Evolutionary conservation across 2,888 invertebrate genomes (phyloP), one percentile per base, ranked within the genome.

Genomic region (Hemicrepidius hirtus): DNA sequence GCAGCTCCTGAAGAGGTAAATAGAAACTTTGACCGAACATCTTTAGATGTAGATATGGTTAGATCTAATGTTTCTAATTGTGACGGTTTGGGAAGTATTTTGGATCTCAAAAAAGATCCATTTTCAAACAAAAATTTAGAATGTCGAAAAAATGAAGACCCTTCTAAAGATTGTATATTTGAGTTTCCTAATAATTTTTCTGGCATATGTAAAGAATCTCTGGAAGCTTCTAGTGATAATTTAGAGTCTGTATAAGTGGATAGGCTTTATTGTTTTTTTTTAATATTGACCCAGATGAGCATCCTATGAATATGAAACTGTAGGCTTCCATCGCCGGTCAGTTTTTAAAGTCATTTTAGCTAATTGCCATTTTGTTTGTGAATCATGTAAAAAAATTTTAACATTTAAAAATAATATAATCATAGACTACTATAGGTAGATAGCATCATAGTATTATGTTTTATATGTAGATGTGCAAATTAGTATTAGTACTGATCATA

Each of bases 401-500:
- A 46, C 3, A 41, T 41, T n/a, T 7, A 13, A 41, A 41, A 13
- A 21, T 53, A 53, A 4, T 53, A 53, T 53, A 28, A 13, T 5
- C 20, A 32, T 32, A 20, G 37, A 37, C 35, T 57, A n/a, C 13
- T 37, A n/a, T 24, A 2, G 2, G 10, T 37, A 16, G 16, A 40
- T 57, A 57, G 37, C 4, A 18, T 57, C 18, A 35, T 68, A 62
- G 68, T 68, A 68, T 68, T 68, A 44, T 46, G 24, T 53, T 59
- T 67, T 60, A 24, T 41, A 32, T 57, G 59, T 68, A 68, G 53
- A 28, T 41, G 60, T 53, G 62, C 41, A 53, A 32, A 53, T 69
- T 63, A 69, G 64, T 69, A 69, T 57, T 69, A 63, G 63, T 69
- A 69, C 69, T 55, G 62, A 68, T 41, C 60, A 46, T 32, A 1